Conservation (phyloP, 2,113 vertebrate genomes). For the Epinephelus moara region DNA sequence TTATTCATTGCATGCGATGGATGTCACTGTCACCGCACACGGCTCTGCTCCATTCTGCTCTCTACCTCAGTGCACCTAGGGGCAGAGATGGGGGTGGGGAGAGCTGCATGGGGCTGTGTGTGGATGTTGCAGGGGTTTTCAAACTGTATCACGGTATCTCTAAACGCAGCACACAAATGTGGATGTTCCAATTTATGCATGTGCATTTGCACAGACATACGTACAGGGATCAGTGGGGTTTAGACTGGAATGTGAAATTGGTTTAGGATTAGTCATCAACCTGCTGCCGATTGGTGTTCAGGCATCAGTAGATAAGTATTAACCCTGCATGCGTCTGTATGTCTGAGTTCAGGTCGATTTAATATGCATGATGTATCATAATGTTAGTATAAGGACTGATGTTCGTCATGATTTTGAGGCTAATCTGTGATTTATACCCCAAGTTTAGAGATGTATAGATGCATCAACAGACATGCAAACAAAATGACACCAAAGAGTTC, state of each 20-base stretch:
- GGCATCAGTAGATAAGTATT: not conserved
- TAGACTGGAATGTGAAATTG: conserved; percentile 18
- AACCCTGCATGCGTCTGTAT: conserved; percentile 3
- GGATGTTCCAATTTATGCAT: conserved; percentile 16
- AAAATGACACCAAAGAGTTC: conserved; percentile 42
- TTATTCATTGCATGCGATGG: conserved; percentile 85
- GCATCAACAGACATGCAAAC: not conserved
- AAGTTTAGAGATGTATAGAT: conserved; percentile 38
- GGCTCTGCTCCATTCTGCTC: conserved; percentile 74
- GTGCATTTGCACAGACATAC: conserved; percentile 45
- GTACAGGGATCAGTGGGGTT: conserved; percentile 57
- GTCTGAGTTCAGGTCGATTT: conserved; percentile 24
- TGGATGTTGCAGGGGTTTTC: conserved; percentile 36
- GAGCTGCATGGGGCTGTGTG: conserved; percentile 30
- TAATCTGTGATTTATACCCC: conserved; percentile 16
- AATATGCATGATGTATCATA: conserved; percentile 14
- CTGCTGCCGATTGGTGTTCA: conserved; percentile 22
- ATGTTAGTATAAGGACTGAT: conserved; percentile 11
- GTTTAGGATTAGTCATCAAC: conserved; percentile 52
- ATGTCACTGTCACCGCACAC: conserved; percentile 81
- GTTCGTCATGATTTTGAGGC: conserved; percentile 15
- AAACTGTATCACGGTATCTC: conserved; percentile 24
- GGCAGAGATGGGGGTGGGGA: conserved; percentile 44
- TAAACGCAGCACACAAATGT: not conserved
- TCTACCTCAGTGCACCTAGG: conserved; percentile 76